Evolutionary conservation across 2,797 vertebrate species (phyloP), one percentile per base, ranked within the genome.

Genomic region (Chloroceryle amazona): DNA sequence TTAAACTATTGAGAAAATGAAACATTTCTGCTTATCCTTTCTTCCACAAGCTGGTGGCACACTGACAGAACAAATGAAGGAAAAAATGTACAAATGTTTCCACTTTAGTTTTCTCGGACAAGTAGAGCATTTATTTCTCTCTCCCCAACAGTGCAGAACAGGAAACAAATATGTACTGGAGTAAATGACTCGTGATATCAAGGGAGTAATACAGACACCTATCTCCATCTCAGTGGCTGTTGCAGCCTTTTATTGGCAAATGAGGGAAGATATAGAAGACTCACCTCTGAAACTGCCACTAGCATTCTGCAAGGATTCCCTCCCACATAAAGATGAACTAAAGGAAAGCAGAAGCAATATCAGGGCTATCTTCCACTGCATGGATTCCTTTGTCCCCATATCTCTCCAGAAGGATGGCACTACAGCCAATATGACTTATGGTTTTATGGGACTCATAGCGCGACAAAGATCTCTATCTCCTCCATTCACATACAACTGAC

Each of bases 41-140:
- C 67, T 92, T 89, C 63, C 86, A 29, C 55, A 86, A 84, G 55
- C 33, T 72, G 18, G 33, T 52, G 35, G 91, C 73, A 93, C 65
- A 31, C 57, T 87, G 72, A 55, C 44, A 84, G 71, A 89, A 61
- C 19, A 96, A 96, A 93, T 67, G 90, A 47, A 61, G 28, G 94
- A 92, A 92, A 11, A 12, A 37, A 90, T 76, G 37, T 62, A 20
- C 2, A n/a, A 93, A 63, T 57, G 33, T 41, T 85, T n/a, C 49
- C 68, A 81, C 92, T 73, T 72, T 21, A 47, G 67, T 92, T 83
- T 88, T 37, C 49, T 95, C 70, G 70, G 39, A n/a, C n/a, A 73
- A 80, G 52, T 57, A 33, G 15, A 93, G n/a, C 33, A 81, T 63
- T 95, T 86, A 73, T 72, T 23, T 65, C 22, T 54, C 46, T 67